phyloP scores from a whole-genome alignment of 2,113 vertebrate species.

The Sarotherodon lohbergeri region DNA sequence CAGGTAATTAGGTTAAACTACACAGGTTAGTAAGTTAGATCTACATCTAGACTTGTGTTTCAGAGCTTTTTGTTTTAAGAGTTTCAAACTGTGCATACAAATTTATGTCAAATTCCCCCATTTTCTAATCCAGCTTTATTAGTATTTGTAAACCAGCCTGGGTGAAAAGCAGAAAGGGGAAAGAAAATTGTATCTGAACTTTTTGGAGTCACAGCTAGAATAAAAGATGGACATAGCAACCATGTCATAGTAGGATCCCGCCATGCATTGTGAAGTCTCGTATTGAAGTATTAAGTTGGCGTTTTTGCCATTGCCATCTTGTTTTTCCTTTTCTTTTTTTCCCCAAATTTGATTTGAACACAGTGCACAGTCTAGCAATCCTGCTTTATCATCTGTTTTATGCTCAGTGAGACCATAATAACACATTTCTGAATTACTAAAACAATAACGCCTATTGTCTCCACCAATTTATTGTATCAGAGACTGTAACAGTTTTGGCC shows the following conservation, averaged over 20 bases:
- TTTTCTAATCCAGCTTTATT: not conserved
- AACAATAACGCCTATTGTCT: not conserved
- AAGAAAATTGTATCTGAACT: not conserved
- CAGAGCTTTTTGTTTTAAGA: not conserved
- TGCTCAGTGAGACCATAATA: not conserved
- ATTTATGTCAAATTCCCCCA: not conserved
- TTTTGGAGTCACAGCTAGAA: not conserved
- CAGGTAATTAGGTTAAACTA: conserved; percentile 55
- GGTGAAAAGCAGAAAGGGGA: not conserved
- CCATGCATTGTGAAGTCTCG: not conserved
- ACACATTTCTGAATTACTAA: not conserved
- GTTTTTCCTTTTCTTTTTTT: not conserved
- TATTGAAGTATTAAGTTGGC: not conserved
- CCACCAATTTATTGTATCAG: not conserved
- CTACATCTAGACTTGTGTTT: not conserved
- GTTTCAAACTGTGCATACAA: not conserved
- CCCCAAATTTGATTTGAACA: not conserved
- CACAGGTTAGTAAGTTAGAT: not conserved
- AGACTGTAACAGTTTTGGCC: not conserved
- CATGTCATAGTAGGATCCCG: not conserved
- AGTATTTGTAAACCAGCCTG: not conserved
- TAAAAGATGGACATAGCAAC: not conserved
- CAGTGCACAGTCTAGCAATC: not conserved
- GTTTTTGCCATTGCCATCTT: not conserved
- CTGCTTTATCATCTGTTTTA: not conserved